These are phyloP conservation scores for Brotogeris chrysoptera DNA, from an alignment of 2,797 vertebrate species.

Conservation along the genomic window DNA sequence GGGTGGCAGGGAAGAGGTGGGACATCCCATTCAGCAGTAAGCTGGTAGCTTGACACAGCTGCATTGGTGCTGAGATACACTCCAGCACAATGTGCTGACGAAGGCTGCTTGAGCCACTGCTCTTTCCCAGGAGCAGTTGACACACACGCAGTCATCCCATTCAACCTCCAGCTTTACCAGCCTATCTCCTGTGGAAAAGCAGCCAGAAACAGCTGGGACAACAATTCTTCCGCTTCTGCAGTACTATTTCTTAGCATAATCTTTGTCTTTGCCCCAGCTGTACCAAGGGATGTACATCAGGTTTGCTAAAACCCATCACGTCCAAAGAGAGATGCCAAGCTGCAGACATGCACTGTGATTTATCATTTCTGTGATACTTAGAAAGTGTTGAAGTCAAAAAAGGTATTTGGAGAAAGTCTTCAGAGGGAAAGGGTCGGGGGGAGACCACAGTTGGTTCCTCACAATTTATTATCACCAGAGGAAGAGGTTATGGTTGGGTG, in stretches of 20 bases:
- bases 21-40: neutral
- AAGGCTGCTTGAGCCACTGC: neutral
- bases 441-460: neutral
- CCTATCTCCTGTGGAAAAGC: neutral
- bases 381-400: neutral
- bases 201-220: neutral
- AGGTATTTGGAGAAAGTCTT: constrained; percentile 4
- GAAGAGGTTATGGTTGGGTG: constrained; percentile 12
- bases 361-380: neutral
- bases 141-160: neutral
- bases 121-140: neutral
- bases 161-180: neutral
- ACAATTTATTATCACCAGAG: neutral
- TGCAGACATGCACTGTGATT: neutral
- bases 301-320: neutral
- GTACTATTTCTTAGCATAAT: accelerated
- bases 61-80: neutral
- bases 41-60: neutral
- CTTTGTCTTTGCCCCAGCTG: neutral
- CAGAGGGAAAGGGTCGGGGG: neutral
- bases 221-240: neutral
- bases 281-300: accelerated
- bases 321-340: neutral
- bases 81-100: neutral
- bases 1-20: neutral